phyloP scores from a whole-genome alignment of 2,797 vertebrate species.

The Phoxinus dragarum region DNA sequence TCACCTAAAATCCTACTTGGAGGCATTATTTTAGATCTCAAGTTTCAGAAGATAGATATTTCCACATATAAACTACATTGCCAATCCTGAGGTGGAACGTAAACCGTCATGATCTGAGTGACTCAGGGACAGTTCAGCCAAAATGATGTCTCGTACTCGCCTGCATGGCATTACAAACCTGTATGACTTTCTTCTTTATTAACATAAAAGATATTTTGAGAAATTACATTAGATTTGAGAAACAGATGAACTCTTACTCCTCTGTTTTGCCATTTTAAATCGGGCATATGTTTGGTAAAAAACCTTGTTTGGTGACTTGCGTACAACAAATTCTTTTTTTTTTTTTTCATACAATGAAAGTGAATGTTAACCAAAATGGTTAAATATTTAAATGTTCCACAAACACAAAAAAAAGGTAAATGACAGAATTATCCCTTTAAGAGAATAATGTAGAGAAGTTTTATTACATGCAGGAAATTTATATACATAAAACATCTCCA shows the following conservation, averaged over 20 bases:
- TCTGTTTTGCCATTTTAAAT: too few relatives aligned
- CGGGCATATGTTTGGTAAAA: too few relatives aligned
- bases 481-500: too few relatives aligned
- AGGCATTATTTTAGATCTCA: background rate
- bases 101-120: background rate
- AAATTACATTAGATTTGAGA: background rate
- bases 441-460: background rate
- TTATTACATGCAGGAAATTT: too few relatives aligned
- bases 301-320: too few relatives aligned
- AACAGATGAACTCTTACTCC: too few relatives aligned
- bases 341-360: background rate
- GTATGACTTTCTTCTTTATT: background rate
- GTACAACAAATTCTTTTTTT: background rate
- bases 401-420: background rate
- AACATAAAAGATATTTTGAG: background rate
- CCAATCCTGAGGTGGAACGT: background rate
- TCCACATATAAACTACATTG: background rate
- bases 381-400: background rate
- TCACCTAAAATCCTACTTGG: background rate
- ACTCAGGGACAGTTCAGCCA: background rate
- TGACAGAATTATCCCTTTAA: background rate
- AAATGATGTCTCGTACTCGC: too few relatives aligned
- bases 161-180: background rate
- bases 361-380: background rate
- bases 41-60: background rate